Conservation (phyloP, 2,113 vertebrate genomes). For the Tachuris rubrigastra region DNA sequence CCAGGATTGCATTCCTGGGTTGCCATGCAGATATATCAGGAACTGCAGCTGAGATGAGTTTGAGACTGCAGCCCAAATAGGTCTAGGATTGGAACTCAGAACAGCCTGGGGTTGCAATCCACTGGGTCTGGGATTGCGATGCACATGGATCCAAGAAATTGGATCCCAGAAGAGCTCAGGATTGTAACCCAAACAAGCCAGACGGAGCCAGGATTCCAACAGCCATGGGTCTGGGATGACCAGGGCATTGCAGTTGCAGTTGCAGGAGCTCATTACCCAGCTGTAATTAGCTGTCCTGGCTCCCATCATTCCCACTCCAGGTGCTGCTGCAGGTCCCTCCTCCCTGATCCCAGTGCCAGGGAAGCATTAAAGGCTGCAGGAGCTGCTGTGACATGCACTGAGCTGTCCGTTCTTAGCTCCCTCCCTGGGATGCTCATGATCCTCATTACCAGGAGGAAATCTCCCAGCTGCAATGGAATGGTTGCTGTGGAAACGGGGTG, state of each 20-base stretch:
- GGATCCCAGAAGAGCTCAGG: background rate
- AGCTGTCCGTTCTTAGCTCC: background rate
- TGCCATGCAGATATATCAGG: background rate
- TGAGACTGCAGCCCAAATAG: background rate
- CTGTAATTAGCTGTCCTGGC: background rate
- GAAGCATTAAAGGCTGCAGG: background rate
- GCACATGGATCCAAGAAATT: background rate
- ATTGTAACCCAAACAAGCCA: no score
- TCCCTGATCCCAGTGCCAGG: background rate
- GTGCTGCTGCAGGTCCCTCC: background rate
- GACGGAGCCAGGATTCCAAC: background rate
- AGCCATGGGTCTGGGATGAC: background rate
- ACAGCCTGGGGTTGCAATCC: background rate
- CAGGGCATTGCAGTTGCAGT: background rate
- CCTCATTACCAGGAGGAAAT: slow-evolving; percentile 30
- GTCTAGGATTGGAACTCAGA: background rate
- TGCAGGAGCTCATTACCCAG: background rate
- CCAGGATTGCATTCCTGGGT: no score
- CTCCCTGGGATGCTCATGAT: background rate
- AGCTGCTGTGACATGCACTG: background rate
- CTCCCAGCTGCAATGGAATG: background rate
- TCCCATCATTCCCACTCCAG: rapidly evolving
- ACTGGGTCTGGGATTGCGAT: background rate
- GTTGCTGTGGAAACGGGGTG: slow-evolving; percentile 56
- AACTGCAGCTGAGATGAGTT: background rate